Base-by-base conservation (phyloP, 2,113 vertebrate species). In the Mohoua ochrocephala region DNA sequence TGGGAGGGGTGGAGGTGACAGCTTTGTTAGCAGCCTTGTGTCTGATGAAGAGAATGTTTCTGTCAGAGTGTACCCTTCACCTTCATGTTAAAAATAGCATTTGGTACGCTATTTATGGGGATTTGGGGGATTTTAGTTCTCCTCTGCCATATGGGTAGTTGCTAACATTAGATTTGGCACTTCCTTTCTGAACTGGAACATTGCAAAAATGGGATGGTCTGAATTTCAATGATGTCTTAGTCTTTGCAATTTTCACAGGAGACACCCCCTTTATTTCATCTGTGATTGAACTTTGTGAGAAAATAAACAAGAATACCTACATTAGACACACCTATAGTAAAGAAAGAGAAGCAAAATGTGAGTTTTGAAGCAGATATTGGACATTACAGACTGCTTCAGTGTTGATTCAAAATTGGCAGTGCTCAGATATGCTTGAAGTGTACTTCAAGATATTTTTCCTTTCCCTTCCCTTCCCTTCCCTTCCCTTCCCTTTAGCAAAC, bases 1-100 rank as follows among this genome's bases (percentile, higher is more conserved):
- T 96, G 76, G 93, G 93, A 96, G 90, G 82, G 76, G 39, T 71
- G 80, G 75, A 84, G 90, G 92, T 93, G 92, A 94, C 92, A 96
- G 82, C 75, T 88, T 94, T 94, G 85, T 97, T 96, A 93, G 60
- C 88, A 92, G 64, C n/a, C 73, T 64, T 70, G 28, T 86, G 76
- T 91, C 92, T 96, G 93, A 83, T 92, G 85, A 93, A 81, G 42
- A 13, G 42, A 92, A 70, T 69, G 50, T n/a, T 94, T 95, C 85
- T 83, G 11, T 84, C 35, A 18, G 54, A 75, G 33, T 20, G 12
- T 12, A 84, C 52, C 33, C 54, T 90, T 94, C 92, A 90, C 87
- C 78, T 90, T 70, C 27, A 35, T 6, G 33, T 70, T 91, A 86
- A 95, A 94, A 90, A 90, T 67, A 88, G 35, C 42, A 37, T 52